phyloP scores from a whole-genome alignment of 2,888 invertebrate genomes.

The Myopa testacea region DNA sequence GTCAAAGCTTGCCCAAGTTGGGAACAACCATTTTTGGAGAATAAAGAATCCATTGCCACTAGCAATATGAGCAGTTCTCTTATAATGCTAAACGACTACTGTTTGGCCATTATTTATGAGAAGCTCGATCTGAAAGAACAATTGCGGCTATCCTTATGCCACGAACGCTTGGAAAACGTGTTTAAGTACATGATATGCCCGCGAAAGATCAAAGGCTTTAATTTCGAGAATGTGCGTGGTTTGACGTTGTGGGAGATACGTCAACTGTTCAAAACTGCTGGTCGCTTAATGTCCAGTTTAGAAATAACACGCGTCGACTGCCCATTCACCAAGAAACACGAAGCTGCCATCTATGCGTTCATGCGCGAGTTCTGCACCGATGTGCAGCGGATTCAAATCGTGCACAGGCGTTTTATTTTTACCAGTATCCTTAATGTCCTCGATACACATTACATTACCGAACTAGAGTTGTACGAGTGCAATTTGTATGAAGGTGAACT shows the following conservation, averaged over 20 bases:
- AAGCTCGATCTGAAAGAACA: constrained; percentile 34
- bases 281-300: constrained; percentile 27
- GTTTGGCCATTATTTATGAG: constrained; percentile 36
- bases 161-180: constrained; percentile 37
- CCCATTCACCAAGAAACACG: neutral
- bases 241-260: constrained; percentile 26
- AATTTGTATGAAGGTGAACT: constrained; percentile 31
- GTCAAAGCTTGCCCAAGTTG: constrained; percentile 39
- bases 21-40: constrained; percentile 37
- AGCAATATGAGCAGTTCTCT: constrained; percentile 1
- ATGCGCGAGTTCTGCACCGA: constrained; percentile 28
- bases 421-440: constrained; percentile 18
- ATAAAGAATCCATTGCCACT: neutral
- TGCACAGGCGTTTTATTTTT: constrained; percentile 9
- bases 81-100: constrained; percentile 39
- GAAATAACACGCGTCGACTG: constrained; percentile 16
- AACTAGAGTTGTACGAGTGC: constrained; percentile 40
- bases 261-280: constrained; percentile 32
- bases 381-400: constrained; percentile 22
- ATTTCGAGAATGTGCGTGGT: constrained; percentile 4
- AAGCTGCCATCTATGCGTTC: constrained; percentile 24
- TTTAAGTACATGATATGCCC: constrained; percentile 38
- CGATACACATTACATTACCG: constrained; percentile 22
- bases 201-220: constrained; percentile 6
- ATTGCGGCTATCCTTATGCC: constrained; percentile 38